Evolutionary conservation across 1,140 invertebrate genomes (phyloP), one percentile per base, ranked within the genome.

Genomic region (Tetragnatha versicolor): DNA sequence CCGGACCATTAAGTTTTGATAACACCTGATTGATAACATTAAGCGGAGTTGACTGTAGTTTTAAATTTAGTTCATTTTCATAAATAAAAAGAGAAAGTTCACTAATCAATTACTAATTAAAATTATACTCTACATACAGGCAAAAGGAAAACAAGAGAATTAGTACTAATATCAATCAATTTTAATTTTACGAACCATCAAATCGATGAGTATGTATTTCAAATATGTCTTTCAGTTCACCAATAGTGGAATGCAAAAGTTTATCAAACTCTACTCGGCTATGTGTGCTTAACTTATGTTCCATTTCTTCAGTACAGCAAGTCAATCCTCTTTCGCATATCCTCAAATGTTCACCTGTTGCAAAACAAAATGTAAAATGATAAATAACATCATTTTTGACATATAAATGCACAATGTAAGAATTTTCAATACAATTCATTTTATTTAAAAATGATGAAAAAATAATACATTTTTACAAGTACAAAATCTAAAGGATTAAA

Each of bases 291-390:
- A 88, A 81, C 79, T 84, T 83, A 60, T 83, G 66, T 81, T 88
- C 87, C 84, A 87, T 87, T 55, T 84, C 83, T 45, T 85, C 82
- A 1, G 85, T 87, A 80, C 87, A 88, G 79, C 87, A 88, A 0
- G 86, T 86, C 53, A 81, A 70, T 14, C 83, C 85, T 47, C 82
- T 82, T 14, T 83, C 79, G 80, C 86, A 87, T n/a, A 87, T 83
- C 58, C 82, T 82, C 33, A 87, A 80, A 79, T 85, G 82, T 33
- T 83, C 82, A 22, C 85, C 86, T 87, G 39, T 12, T 39, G 17
- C 37, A 37, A 42, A 35, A 10, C 17, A 65, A 25, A 25, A 66
- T n/a, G n/a, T n/a, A 42, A 42, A 42, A 42, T 9, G 17, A 42
- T 9, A 42, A 42, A 42, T 9, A 42, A 42, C 39, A 42, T 42